A percentile compares a stretch with the other conserved stretches of the same genome.
Evolutionary conservation across 2,888 invertebrate genomes (phyloP).

Genomic region (Petrolisthes manimaculis): DNA sequence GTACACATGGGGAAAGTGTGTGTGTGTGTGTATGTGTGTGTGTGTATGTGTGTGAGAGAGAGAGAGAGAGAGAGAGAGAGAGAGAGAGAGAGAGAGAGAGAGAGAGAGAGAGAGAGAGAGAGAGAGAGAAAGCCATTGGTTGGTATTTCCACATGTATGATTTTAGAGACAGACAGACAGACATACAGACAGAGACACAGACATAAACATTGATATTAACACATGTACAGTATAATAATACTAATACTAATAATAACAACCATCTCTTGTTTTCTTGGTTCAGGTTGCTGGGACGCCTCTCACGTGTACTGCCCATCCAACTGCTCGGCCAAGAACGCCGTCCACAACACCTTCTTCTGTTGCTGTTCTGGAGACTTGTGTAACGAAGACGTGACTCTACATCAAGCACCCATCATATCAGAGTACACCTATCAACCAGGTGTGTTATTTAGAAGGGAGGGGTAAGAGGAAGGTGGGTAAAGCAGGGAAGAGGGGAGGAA

Average conservation of each 20-base stretch:
- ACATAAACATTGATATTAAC: neutral
- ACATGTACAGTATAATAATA: neutral
- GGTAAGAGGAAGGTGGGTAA: neutral
- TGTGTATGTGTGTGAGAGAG: no score
- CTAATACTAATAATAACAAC: neutral
- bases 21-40: no score
- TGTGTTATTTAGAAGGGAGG: neutral
- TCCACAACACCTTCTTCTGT: conserved; percentile 80
- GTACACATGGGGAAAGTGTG: no score
- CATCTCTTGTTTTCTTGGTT: neutral
- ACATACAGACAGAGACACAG: no score
- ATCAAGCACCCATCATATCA: neutral
- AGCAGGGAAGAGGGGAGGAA: no score
- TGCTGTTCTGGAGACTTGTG: conserved; percentile 86
- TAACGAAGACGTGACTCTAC: conserved; percentile 79
- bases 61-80: no score
- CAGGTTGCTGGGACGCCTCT: conserved; percentile 9
- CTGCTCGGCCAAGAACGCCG: neutral
- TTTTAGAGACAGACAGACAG: no score
- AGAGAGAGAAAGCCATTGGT: no score
- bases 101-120: no score
- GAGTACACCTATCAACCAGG: neutral
- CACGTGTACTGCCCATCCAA: conserved; percentile 1
- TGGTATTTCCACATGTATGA: no score
- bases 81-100: no score